Percentiles rank a stretch among this genome's conserved stretches.
Conservation (phyloP, 2,113 vertebrate species). For the Tautogolabrus adspersus region DNA sequence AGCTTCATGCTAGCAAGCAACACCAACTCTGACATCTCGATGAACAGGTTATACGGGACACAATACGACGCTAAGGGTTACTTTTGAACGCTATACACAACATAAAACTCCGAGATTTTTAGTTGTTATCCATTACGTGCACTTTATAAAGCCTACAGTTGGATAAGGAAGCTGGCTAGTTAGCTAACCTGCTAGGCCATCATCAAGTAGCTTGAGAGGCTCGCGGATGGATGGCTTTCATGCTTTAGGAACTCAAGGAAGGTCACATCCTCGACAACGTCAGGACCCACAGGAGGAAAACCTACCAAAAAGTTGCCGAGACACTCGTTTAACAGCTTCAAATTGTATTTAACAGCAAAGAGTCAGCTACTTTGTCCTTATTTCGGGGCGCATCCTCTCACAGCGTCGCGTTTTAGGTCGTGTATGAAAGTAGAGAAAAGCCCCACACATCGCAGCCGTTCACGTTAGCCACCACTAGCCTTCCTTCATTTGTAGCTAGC, state of each 20-base stretch:
- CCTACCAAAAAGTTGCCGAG: constrained; percentile 34
- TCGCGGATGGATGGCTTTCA: constrained; percentile 77
- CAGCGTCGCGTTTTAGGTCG: constrained; percentile 44
- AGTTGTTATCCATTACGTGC: not conserved
- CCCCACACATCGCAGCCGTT: constrained; percentile 61
- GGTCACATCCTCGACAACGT: constrained; percentile 82
- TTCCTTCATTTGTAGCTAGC: constrained; percentile 51
- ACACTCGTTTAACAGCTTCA: not conserved
- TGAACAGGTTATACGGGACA: constrained; percentile 63
- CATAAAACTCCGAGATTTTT: not conserved
- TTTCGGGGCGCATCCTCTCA: not conserved
- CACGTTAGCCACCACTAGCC: constrained; percentile 63
- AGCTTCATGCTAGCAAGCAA: constrained; percentile 69
- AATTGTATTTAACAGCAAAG: accelerated
- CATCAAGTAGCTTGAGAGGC: constrained; percentile 62
- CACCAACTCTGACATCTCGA: constrained; percentile 69
- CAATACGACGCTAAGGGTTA: not conserved
- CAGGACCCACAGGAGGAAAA: constrained; percentile 57
- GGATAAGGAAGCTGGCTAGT: constrained; percentile 50
- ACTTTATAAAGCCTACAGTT: not conserved
- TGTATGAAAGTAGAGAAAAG: constrained; percentile 64
- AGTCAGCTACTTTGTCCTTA: accelerated
- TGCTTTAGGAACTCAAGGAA: constrained; percentile 73
- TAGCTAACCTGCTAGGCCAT: constrained; percentile 78
- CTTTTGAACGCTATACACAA: not conserved